Evolutionary conservation across 2,797 vertebrate genomes (phyloP).

Genomic region (Paedocypris micromegethes): DNA sequence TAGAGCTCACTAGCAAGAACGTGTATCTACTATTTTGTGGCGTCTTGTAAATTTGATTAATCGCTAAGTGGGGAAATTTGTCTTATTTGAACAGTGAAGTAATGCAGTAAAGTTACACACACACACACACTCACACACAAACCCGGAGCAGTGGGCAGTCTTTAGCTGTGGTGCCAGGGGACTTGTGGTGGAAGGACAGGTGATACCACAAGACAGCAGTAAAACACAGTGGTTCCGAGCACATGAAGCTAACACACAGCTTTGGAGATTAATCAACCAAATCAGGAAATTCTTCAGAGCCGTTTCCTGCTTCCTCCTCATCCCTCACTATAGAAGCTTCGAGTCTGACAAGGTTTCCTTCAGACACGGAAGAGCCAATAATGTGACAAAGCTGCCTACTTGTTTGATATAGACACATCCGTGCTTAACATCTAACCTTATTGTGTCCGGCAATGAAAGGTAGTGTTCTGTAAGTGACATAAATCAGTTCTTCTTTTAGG

Average conservation of each 20-base stretch:
- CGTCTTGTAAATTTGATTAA: too few species aligned
- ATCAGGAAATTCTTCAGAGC: slow-evolving; percentile 71
- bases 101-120: not conserved
- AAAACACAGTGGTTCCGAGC: slow-evolving; percentile 62
- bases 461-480: too few species aligned
- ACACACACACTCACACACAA: slow-evolving; percentile 16
- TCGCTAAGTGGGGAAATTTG: not conserved
- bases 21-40: too few species aligned
- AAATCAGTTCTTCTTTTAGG: too few species aligned
- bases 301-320: slow-evolving; percentile 81
- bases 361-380: slow-evolving; percentile 29
- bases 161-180: too few species aligned
- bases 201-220: not conserved
- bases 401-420: too few species aligned
- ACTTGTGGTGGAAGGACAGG: too few species aligned
- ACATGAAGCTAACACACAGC: slow-evolving; percentile 57
- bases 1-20: too few species aligned
- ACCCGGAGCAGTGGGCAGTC: slow-evolving; percentile 11
- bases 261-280: slow-evolving; percentile 71
- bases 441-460: too few species aligned
- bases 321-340: slow-evolving; percentile 58
- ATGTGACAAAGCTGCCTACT: too few species aligned
- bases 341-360: slow-evolving; percentile 58
- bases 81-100: not conserved
- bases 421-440: too few species aligned